Base-by-base conservation (phyloP, 2,888 invertebrate genomes). In the Eudemis profundana region DNA sequence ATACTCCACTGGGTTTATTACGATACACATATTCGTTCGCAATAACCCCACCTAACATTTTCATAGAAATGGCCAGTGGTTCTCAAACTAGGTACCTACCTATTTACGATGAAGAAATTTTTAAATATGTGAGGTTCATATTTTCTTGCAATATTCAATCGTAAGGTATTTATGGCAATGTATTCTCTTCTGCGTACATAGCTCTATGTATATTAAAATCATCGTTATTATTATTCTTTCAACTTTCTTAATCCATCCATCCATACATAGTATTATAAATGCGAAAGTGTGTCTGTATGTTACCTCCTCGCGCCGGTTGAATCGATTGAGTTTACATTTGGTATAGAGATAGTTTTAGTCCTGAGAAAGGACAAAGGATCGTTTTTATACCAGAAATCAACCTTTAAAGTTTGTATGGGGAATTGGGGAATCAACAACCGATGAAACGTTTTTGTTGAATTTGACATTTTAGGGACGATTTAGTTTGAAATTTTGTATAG, bases 61-160 rank as follows among this genome's bases (percentile, higher is more conserved):
- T n/a, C n/a, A n/a, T n/a, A n/a, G n/a, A n/a, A n/a, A n/a, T n/a
- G n/a, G n/a, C n/a, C 8, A 14, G 19, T 59, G 12, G 1, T 61
- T 7, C 49, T 49, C 49, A 29, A 49, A 29, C 49, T 49, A 49
- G 29, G 27, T 49, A 49, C n/a, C n/a, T n/a, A n/a, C n/a, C n/a
- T n/a, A n/a, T 29, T 29, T 49, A 40, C 15, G 40, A 40, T 40
- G 15, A 40, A 40, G 10, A 49, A 29, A 29, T 29, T 29, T 29
- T 49, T 29, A 15, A 8, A 49, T 15, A 40, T 40, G 33, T 29
- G 40, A 15, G 15, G 15, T 15, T 15, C 15, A 40, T 40, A 15
- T 40, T 40, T 40, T 40, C 15, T 15, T 15, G 29, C 4, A 17
- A 33, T 49, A 49, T 29, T 49, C 3, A 29, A 29, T 49, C 27